These are phyloP conservation scores for Pogona vitticeps DNA, from an alignment of 2,113 vertebrate genomes.

Conservation along the genomic window DNA sequence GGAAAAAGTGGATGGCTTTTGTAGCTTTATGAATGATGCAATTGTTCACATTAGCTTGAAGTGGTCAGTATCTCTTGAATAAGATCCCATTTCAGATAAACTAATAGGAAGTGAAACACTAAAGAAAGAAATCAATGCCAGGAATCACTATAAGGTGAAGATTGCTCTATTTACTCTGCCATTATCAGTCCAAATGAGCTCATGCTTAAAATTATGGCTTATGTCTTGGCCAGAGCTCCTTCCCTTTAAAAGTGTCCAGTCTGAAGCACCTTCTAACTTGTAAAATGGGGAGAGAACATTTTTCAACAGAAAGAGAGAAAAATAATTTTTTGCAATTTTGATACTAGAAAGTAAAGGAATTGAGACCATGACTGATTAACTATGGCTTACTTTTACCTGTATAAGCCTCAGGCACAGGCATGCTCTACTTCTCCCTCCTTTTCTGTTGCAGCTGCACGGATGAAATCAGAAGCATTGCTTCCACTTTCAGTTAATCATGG, in stretches of 20 bases:
- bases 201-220: background rate
- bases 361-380: background rate
- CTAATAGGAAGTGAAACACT: background rate
- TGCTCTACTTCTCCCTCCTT: background rate
- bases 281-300: conserved; percentile 23
- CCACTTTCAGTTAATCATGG: background rate
- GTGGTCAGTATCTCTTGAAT: background rate
- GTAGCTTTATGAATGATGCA: too few relatives aligned
- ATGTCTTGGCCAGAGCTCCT: background rate
- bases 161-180: background rate
- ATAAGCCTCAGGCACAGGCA: background rate
- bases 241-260: background rate
- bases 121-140: background rate
- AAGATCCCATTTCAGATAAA: background rate
- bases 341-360: background rate
- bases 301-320: background rate
- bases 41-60: background rate
- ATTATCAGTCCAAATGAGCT: background rate
- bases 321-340: background rate
- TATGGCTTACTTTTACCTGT: background rate
- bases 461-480: background rate
- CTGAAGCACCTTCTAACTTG: background rate
- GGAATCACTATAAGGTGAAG: background rate
- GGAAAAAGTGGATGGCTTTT: too few relatives aligned
- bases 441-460: background rate